Percentiles rank a stretch among this genome's conserved stretches.
Conservation (phyloP, 2,888 invertebrate genomes). For the Rotaria socialis region DNA sequence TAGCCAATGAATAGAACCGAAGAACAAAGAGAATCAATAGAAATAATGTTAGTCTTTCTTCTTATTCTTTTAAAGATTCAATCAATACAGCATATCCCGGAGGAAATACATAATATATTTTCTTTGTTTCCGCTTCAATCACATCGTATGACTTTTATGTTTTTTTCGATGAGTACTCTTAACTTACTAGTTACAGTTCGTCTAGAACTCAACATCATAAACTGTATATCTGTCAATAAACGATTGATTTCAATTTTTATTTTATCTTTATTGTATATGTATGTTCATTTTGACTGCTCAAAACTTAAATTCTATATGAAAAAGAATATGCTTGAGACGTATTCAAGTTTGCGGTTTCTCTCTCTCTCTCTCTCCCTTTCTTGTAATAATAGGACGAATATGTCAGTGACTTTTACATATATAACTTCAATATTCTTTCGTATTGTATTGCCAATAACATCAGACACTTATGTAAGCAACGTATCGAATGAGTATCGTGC, state of each 20-base stretch:
- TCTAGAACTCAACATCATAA: too few species aligned
- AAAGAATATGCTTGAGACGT: background rate
- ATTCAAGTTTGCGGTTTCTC: background rate
- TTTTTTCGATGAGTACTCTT: background rate
- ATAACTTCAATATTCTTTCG: background rate
- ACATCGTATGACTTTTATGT: background rate
- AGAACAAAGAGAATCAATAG: too few species aligned
- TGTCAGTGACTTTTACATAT: background rate
- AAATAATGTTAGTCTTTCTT: too few species aligned
- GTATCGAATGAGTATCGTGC: slow-evolving; percentile 8
- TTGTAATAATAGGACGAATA: background rate
- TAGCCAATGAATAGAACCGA: too few species aligned
- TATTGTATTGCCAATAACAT: too few species aligned
- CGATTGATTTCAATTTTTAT: background rate
- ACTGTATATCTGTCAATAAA: background rate
- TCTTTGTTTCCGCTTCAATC: background rate
- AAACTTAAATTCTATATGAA: background rate
- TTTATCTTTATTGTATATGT: background rate
- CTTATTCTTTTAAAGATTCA: background rate
- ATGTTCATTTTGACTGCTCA: background rate
- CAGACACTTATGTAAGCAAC: slow-evolving; percentile 24
- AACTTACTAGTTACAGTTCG: background rate
- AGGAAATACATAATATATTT: slow-evolving; percentile 22
- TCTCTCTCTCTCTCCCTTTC: background rate
- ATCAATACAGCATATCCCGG: background rate